Conservation (phyloP, 1,140 invertebrate genomes). For the Schlechtendalia chinensis region DNA sequence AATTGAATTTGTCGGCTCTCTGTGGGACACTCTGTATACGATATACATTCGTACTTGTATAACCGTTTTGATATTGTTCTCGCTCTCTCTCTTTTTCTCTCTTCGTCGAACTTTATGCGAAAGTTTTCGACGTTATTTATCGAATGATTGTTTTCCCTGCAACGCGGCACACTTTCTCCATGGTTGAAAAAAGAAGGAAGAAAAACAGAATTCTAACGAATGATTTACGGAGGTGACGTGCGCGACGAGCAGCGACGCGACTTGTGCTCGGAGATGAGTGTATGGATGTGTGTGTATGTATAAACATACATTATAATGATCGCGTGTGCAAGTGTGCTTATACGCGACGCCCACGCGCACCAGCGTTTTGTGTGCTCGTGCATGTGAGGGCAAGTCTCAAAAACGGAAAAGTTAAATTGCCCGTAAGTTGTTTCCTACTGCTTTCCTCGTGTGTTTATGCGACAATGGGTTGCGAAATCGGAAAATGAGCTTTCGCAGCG, state of each 20-base stretch:
- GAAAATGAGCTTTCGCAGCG: not conserved
- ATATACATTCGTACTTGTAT: too few species aligned
- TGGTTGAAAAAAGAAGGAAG: too few species aligned
- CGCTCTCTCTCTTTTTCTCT: too few species aligned
- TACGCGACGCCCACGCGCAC: too few species aligned
- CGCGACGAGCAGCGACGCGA: not conserved
- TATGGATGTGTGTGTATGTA: too few species aligned
- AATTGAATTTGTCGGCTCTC: too few species aligned
- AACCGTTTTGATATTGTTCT: not conserved
- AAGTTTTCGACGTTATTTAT: slow-evolving; percentile 3
- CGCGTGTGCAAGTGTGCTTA: not conserved
- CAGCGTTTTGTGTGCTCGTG: not conserved
- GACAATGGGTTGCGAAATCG: slow-evolving; percentile 11
- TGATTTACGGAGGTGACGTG: slow-evolving; percentile 1
- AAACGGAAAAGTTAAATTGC: slow-evolving; percentile 42
- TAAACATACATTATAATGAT: not conserved
- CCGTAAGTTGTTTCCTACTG: slow-evolving; percentile 10
- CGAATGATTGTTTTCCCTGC: slow-evolving; percentile 22
- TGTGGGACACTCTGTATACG: too few species aligned
- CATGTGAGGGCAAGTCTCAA: not conserved
- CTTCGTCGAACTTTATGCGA: not conserved
- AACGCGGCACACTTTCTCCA: not conserved
- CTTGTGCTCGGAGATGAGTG: not conserved
- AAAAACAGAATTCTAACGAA: not conserved
- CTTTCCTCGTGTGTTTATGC: not conserved